A percentile compares a stretch with the other conserved stretches of the same genome.
These are phyloP conservation scores for Sphyrna mokarran DNA, from an alignment of 2,113 vertebrate genomes.

Conservation along the genomic window DNA sequence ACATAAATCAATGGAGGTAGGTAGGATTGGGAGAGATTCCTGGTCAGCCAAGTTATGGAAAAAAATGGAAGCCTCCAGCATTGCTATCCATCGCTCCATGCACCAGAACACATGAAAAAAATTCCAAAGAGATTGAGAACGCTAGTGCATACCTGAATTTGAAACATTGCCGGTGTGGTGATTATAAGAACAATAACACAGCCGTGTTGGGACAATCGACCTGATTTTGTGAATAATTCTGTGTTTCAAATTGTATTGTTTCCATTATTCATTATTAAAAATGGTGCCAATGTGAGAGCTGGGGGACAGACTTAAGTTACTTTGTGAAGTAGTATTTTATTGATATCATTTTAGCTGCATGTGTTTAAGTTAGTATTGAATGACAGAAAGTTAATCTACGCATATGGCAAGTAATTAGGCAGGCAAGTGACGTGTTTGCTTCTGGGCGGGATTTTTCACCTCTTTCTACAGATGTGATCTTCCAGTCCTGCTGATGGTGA, in stretches of 20 bases:
- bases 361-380: not conserved
- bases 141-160: not conserved
- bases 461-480: too few species aligned
- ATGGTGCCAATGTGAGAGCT: not conserved
- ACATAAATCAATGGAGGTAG: too few species aligned
- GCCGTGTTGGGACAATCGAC: not conserved
- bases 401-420: too few species aligned
- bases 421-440: too few species aligned
- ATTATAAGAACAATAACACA: not conserved
- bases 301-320: not conserved
- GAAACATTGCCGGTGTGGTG: not conserved
- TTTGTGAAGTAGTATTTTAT: not conserved
- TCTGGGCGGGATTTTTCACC: too few species aligned
- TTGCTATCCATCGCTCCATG: too few species aligned
- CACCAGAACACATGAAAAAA: too few species aligned
- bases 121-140: not conserved
- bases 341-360: not conserved
- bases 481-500: too few species aligned
- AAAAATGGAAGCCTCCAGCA: too few species aligned
- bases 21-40: too few species aligned
- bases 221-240: not conserved
- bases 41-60: too few species aligned
- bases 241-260: not conserved
- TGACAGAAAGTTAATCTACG: too few species aligned
- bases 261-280: not conserved